Evolutionary conservation across 2,888 invertebrate species (phyloP).

Genomic region (Penaeus monodon): DNA sequence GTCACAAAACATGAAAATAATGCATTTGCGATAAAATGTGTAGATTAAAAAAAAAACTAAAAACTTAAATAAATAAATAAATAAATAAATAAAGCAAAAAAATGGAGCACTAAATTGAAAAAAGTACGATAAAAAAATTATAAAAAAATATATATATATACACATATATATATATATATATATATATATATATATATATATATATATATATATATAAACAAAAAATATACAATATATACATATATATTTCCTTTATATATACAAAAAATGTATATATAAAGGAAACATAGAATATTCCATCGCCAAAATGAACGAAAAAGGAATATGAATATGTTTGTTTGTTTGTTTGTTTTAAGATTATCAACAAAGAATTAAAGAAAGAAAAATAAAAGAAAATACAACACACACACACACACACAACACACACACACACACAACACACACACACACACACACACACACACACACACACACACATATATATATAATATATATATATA

Average conservation of each 20-base stretch:
- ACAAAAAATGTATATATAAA: background rate
- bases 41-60: background rate
- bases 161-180: background rate
- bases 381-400: too few relatives aligned
- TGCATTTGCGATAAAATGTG: background rate
- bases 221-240: conserved; percentile 1
- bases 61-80: background rate
- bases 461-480: too few relatives aligned
- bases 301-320: too few relatives aligned
- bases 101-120: background rate
- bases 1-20: too few relatives aligned
- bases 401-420: too few relatives aligned
- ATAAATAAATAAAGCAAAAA: background rate
- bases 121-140: background rate
- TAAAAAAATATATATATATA: background rate
- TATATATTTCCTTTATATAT: background rate
- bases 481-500: too few relatives aligned
- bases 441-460: too few relatives aligned
- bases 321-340: too few relatives aligned
- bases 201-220: background rate
- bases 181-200: conserved; percentile 11
- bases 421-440: too few relatives aligned
- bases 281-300: too few relatives aligned
- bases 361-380: too few relatives aligned
- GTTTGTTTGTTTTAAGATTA: too few relatives aligned